These are phyloP conservation scores for Drosophila bocqueti DNA, from an alignment of 1,140 invertebrate genomes.

Conservation along the genomic window DNA sequence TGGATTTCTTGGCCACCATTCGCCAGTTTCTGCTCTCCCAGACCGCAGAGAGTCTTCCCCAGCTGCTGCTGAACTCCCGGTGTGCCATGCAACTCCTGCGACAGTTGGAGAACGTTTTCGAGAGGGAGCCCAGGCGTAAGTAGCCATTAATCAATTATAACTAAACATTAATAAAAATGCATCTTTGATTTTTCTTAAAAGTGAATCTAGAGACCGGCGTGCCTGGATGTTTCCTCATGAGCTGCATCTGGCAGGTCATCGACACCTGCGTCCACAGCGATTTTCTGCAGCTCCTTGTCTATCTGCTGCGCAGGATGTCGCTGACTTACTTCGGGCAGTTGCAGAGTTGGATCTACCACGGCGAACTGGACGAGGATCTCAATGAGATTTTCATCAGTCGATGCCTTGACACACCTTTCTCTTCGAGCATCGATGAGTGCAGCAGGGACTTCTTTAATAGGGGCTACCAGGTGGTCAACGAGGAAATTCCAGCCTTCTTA, in stretches of 20 bases:
- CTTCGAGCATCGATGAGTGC: slow-evolving; percentile 26
- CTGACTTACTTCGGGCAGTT: slow-evolving; percentile 72
- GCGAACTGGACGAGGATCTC: slow-evolving; percentile 64
- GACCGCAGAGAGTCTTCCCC: slow-evolving; percentile 17
- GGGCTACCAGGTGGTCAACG: slow-evolving; percentile 57
- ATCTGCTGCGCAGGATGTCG: slow-evolving; percentile 67
- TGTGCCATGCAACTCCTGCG: slow-evolving; percentile 40
- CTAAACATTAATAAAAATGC: too few relatives aligned
- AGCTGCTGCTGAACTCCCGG: slow-evolving; percentile 16
- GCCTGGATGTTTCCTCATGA: slow-evolving; percentile 59
- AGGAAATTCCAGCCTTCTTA: slow-evolving; percentile 72
- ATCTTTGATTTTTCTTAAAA: background rate
- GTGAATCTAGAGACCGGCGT: slow-evolving; percentile 37
- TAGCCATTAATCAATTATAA: background rate
- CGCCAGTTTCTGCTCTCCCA: slow-evolving; percentile 44
- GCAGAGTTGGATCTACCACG: slow-evolving; percentile 74
- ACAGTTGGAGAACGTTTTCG: slow-evolving; percentile 49
- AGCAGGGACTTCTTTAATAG: slow-evolving; percentile 81
- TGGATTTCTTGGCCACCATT: slow-evolving; percentile 31
- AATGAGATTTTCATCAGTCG: slow-evolving; percentile 75
- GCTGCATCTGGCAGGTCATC: slow-evolving; percentile 66
- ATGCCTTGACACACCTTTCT: slow-evolving; percentile 10
- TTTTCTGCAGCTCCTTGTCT: slow-evolving; percentile 63
- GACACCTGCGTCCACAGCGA: slow-evolving; percentile 55
- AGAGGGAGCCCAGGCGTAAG: slow-evolving; percentile 43